phyloP scores from a whole-genome alignment of 1,140 invertebrate species.

The Macrotrachela quadricornifera region DNA sequence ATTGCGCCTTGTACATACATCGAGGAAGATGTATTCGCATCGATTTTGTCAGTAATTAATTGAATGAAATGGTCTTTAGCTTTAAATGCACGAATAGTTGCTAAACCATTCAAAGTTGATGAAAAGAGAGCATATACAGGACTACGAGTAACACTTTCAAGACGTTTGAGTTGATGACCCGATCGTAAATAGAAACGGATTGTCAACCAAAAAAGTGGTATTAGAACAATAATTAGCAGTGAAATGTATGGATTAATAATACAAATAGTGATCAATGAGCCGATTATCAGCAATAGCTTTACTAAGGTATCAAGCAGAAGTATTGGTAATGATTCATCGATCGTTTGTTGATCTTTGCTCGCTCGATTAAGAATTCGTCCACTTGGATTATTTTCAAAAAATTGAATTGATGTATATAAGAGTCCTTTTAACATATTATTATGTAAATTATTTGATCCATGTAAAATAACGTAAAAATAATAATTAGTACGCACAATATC shows the following conservation, averaged over 20 bases:
- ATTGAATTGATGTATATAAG: no score
- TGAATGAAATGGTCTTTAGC: conserved; percentile 41
- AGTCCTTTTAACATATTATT: no score
- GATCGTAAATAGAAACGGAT: no score
- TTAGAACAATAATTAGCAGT: no score
- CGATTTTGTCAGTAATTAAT: conserved; percentile 49
- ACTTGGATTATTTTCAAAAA: conserved; percentile 71
- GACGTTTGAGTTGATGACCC: no score
- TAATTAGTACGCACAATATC: no score
- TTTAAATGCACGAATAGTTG: conserved; percentile 56
- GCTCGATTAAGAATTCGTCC: conserved; percentile 83
- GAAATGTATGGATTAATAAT: conserved; percentile 66
- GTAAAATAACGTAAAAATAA: no score
- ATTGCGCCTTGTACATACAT: conserved; percentile 52
- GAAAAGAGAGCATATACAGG: no score
- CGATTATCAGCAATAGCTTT: conserved; percentile 54
- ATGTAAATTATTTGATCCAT: no score
- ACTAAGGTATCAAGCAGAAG: conserved; percentile 79
- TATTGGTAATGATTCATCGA: conserved; percentile 83
- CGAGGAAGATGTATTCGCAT: conserved; percentile 60
- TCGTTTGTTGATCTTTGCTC: conserved; percentile 71
- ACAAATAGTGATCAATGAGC: conserved; percentile 53
- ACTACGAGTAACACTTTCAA: conserved; percentile 62
- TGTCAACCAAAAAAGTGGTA: no score
- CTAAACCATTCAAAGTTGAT: conserved; percentile 54